Base-by-base conservation (phyloP, 2,113 vertebrate species). In the Panurus biarmicus region DNA sequence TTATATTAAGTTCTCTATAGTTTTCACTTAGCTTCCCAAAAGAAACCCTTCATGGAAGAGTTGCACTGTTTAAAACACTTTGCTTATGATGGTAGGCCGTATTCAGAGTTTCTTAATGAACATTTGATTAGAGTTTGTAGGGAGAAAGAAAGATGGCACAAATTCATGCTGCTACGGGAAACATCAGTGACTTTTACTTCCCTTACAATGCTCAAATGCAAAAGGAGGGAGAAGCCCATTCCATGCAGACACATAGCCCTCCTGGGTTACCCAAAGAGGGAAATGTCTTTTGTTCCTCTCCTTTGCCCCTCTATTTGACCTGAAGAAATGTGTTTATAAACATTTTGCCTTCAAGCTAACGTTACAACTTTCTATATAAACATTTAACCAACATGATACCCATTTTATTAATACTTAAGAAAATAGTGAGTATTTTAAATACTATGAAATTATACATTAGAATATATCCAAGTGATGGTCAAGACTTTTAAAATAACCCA, bases 31-130 rank as follows among this genome's bases (percentile, higher is more conserved):
- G 9, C 26, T 80, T 85, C 58, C 54, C 38, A 64, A 74, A 92
- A 94, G 82, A 96, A 95, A 90, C 83, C 56, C 64, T 94, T 94
- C 89, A 67, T 95, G 82, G 53, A 88, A 56, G 84, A 80, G 56
- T 83, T 83, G 24, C 14, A 19, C 76, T 73, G 20, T 23, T 73
- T 66, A 31, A 45, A 93, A 90, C n/a, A 48, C 19, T 36, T 75
- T 89, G 8, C 22, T 83, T 62, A 31, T 54, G n/a, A n/a, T n/a
- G n/a, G n/a, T n/a, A n/a, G n/a, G n/a, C n/a, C n/a, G n/a, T n/a
- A 61, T 44, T 54, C 31, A 54, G n/a, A 53, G 31, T 78, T 60
- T 64, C 16, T 51, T 83, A 65, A 61, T 54, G 65, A 84, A 28
- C 11, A 10, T 29, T 64, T 62, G 14, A 40, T 90, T 65, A 29